These are phyloP conservation scores for Gobio gobio DNA, from an alignment of 2,113 vertebrate genomes.

Conservation along the genomic window DNA sequence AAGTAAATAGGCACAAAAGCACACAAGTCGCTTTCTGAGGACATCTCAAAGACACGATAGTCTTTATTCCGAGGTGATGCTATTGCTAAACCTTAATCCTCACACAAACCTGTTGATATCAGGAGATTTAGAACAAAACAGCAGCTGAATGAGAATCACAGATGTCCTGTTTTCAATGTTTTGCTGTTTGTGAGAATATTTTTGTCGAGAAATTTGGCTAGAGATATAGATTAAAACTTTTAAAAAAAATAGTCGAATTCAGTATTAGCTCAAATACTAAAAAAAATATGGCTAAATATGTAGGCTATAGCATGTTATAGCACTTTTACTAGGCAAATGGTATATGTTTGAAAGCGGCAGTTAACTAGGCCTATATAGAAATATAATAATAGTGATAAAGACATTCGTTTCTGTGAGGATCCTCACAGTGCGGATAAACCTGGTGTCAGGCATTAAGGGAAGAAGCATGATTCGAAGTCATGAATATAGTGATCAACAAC, in stretches of 20 bases:
- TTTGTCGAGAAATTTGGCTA: neutral
- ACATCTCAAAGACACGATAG: neutral
- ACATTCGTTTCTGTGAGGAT: neutral
- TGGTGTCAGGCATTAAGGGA: neutral
- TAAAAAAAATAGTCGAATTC: neutral
- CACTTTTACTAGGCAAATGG: neutral
- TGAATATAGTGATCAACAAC: neutral
- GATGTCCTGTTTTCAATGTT: neutral
- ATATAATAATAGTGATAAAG: neutral
- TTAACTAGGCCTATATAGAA: neutral
- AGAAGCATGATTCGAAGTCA: neutral
- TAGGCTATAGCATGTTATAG: no score
- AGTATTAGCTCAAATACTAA: neutral
- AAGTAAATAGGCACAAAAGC: conserved; percentile 32
- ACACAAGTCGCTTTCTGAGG: neutral
- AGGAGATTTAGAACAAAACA: neutral
- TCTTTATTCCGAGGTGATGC: neutral
- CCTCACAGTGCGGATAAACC: neutral
- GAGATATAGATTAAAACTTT: neutral
- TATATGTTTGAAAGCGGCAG: neutral
- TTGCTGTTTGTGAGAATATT: neutral
- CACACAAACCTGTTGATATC: neutral
- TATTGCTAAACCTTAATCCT: neutral
- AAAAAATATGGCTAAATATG: neutral
- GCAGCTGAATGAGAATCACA: neutral